Evolutionary conservation across 2,888 invertebrate species (phyloP).

Genomic region (Brachyopa scutellaris): DNA sequence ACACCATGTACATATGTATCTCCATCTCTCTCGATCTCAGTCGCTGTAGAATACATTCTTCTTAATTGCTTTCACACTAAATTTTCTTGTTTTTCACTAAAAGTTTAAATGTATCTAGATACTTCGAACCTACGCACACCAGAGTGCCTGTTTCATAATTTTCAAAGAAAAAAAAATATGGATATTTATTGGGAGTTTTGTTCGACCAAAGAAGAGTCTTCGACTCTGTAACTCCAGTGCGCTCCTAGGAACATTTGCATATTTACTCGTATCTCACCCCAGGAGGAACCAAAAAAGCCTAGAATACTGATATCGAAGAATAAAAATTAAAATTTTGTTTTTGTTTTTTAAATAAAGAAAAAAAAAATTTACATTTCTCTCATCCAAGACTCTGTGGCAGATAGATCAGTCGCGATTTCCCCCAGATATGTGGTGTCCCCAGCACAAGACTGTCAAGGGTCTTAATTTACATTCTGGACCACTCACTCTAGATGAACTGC

Average conservation of each 20-base stretch:
- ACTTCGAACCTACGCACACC: conserved; percentile 18
- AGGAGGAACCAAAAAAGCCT: conserved; percentile 14
- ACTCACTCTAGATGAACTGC: conserved; percentile 61
- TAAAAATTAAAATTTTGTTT: conserved; percentile 2
- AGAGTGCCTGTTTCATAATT: conserved; percentile 37
- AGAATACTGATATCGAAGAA: neutral
- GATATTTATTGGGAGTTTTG: conserved; percentile 67
- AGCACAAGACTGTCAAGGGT: conserved; percentile 23
- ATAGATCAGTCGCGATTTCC: conserved; percentile 36
- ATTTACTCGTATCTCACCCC: conserved; percentile 23
- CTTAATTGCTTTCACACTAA: conserved; percentile 62
- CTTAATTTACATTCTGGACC: conserved; percentile 64
- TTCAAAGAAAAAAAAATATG: conserved; percentile 52
- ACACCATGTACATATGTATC: conserved; percentile 13
- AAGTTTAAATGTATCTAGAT: neutral
- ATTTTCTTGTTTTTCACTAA: conserved; percentile 14
- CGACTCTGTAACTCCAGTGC: conserved; percentile 1
- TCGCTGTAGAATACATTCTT: conserved; percentile 3
- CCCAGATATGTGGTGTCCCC: neutral
- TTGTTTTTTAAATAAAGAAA: conserved; percentile 12
- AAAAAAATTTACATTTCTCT: neutral
- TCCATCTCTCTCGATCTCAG: neutral
- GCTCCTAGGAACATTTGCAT: conserved; percentile 52
- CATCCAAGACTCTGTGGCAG: too few relatives aligned
- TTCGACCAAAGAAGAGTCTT: conserved; percentile 23